Evolutionary conservation across 92 coral and sea anemone species (phyloP), one percentile per base, ranked within the genome.

Genomic region (Umimayanthus kanabou): DNA sequence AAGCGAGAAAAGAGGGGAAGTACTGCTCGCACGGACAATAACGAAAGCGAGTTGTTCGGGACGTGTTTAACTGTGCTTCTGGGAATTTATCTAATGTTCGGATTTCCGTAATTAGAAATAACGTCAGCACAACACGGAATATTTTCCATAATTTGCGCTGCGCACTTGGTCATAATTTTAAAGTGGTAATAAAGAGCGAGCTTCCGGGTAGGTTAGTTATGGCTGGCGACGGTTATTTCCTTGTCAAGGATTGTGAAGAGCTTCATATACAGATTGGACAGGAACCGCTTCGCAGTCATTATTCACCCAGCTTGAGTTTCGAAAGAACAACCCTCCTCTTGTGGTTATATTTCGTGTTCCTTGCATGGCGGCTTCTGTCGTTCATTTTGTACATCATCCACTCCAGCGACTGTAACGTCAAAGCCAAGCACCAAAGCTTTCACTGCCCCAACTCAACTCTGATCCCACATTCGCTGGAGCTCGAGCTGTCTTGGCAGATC

Each of bases 401-500:
- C 73, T 64, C 85, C 13, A 66, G 50, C 73, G 85, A 66, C 66
- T 81, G 85, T 50, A 61, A 61, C 85, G 33, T 81, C 15, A 61
- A 7, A 16, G 16, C 55, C 23, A 81, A 81, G 50, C 47, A 28
- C 16, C 33, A 73, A 64, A 81, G 85, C 49, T 81, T 61, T 39
- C 67, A 30, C 33, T 81, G 85, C 20, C 29, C n/a, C 45, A 81
- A 81, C 39, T 81, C 85, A 25, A 81, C 85, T 33, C 28, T 64
- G 53, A 1, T 81, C 33, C 33, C 73, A 20, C 33, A 81, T 37
- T 64, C 85, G 8, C 57, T 64, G 20, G 53, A 81, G 53, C 85
- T 81, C 28, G 85, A 81, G 61, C 74, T 81, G 55, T 37, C 85
- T 16, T 81, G 85, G 85, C 85, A 81, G 40, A 39, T 66, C 29